phyloP scores from a whole-genome alignment of 2,888 invertebrate genomes.

The Hirtodrosophila trivittata region DNA sequence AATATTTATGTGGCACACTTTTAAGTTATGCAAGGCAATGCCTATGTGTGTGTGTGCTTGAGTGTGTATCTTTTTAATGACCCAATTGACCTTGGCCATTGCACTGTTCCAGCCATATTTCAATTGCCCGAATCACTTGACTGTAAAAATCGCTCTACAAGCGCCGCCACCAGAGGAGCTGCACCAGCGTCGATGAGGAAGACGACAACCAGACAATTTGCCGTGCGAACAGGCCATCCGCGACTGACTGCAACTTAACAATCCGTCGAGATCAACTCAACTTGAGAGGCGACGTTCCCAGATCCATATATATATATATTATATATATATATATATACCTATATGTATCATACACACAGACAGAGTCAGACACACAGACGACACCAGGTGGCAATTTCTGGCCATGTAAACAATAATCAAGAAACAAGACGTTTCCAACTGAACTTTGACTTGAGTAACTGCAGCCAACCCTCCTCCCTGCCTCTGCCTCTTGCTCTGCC shows the following conservation, averaged over 20 bases:
- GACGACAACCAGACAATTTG: constrained; percentile 5
- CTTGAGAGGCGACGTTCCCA: constrained; percentile 15
- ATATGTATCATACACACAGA: constrained; percentile 1
- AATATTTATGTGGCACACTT: constrained; percentile 79
- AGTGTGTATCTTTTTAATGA: constrained; percentile 49
- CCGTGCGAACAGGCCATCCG: constrained; percentile 40
- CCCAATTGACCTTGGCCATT: constrained; percentile 72
- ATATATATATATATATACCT: no score
- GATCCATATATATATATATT: neutral
- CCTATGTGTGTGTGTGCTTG: constrained; percentile 1
- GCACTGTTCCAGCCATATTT: constrained; percentile 49
- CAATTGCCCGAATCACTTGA: constrained; percentile 29
- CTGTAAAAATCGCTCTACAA: constrained; percentile 29
- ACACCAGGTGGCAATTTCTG: constrained; percentile 60
- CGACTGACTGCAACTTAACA: constrained; percentile 47
- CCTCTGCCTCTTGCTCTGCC: neutral
- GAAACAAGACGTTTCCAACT: constrained; percentile 32
- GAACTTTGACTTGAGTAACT: constrained; percentile 55
- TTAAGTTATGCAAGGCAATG: constrained; percentile 72
- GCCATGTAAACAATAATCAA: constrained; percentile 51
- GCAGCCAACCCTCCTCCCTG: neutral
- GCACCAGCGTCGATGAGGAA: neutral
- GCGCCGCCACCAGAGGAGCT: constrained; percentile 13
- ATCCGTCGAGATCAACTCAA: constrained; percentile 24
- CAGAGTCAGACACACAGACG: constrained; percentile 15